phyloP scores from a whole-genome alignment of 2,113 vertebrate species.

The Psophia crepitans region DNA sequence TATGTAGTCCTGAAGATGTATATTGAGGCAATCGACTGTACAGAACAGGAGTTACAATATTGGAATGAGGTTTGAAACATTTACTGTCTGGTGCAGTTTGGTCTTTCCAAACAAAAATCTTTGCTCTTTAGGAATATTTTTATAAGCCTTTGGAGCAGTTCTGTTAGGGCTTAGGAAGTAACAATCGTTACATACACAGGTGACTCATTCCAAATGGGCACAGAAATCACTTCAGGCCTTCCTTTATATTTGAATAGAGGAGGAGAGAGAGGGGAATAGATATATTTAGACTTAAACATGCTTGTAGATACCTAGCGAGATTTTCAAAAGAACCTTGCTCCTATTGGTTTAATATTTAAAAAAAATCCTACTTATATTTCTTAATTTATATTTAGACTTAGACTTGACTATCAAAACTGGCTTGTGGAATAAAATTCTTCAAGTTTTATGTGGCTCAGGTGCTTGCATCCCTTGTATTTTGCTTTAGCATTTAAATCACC shows the following conservation, averaged over 20 bases:
- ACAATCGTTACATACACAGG: background rate
- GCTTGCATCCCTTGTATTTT: background rate
- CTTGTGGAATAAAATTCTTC: background rate
- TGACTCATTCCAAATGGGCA: background rate
- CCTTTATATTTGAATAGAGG: background rate
- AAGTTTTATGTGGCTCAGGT: background rate
- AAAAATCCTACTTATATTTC: background rate
- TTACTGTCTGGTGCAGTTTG: background rate
- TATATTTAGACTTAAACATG: background rate
- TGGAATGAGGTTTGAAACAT: background rate
- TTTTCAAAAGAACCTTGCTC: background rate
- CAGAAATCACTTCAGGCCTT: background rate
- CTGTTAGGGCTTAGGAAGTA: background rate
- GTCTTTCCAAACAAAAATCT: background rate
- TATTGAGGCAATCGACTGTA: background rate
- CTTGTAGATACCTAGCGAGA: background rate
- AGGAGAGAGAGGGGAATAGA: background rate
- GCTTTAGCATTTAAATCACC: background rate
- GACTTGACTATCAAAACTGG: background rate
- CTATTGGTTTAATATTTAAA: background rate
- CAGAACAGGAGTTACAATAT: background rate
- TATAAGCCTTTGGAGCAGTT: background rate
- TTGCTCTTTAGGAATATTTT: background rate
- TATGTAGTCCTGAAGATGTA: background rate
- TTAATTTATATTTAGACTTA: background rate